These are phyloP conservation scores for Tragelaphus buxtoni DNA, from an alignment of 2,113 vertebrate species.

Conservation along the genomic window DNA sequence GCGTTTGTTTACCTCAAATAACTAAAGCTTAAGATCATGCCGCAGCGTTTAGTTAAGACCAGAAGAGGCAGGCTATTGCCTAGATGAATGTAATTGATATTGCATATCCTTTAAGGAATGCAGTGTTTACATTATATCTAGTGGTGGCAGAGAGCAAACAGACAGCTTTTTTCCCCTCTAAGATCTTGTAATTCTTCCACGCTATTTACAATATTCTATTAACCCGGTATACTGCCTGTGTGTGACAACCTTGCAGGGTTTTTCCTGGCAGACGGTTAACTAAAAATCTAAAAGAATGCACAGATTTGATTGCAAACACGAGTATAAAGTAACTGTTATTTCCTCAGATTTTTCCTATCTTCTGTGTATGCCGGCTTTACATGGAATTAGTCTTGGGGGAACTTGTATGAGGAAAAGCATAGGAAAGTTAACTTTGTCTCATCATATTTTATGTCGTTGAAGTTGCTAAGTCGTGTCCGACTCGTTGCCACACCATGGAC, in stretches of 20 bases:
- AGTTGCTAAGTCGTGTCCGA: neutral
- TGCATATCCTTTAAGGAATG: slow-evolving; percentile 45
- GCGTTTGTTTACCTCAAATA: slow-evolving; percentile 49
- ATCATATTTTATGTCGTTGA: neutral
- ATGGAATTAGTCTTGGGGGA: neutral
- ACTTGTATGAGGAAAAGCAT: neutral
- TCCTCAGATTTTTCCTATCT: neutral
- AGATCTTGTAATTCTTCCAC: neutral
- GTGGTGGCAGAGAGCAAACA: neutral
- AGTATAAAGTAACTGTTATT: neutral
- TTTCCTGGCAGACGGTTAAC: neutral
- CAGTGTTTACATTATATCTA: slow-evolving; percentile 48
- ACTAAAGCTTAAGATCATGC: slow-evolving; percentile 25
- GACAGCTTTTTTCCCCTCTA: neutral
- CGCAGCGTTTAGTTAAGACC: slow-evolving; percentile 26
- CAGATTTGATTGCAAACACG: neutral
- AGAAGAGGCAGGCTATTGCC: slow-evolving; percentile 22
- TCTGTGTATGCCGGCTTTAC: neutral
- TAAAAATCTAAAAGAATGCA: slow-evolving; percentile 11
- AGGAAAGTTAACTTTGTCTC: neutral
- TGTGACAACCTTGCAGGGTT: neutral
- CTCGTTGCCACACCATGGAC: neutral
- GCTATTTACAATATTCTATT: neutral
- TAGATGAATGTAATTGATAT: slow-evolving; percentile 23
- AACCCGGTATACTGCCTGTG: neutral